Percentiles rank a stretch among this genome's conserved stretches.
These are phyloP conservation scores for Trematocara marginatum DNA, from an alignment of 2,113 vertebrate genomes.

Conservation along the genomic window DNA sequence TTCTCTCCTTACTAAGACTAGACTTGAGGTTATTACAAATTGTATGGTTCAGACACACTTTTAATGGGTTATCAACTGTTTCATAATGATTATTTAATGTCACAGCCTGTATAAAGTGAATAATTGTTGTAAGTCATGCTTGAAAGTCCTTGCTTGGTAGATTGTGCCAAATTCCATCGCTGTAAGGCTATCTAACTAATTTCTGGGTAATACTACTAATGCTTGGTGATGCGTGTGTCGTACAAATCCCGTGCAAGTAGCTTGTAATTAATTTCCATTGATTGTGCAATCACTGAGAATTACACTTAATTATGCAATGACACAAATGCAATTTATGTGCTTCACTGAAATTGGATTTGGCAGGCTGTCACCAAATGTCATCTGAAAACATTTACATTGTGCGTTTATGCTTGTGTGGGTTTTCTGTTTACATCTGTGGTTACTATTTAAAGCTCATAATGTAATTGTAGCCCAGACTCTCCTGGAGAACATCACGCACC, in stretches of 20 bases:
- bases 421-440: not conserved
- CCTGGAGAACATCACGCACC: not conserved
- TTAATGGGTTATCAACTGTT: not conserved
- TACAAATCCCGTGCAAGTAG: not conserved
- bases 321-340: not conserved
- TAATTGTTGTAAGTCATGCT: not conserved
- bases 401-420: not conserved
- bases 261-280: constrained; percentile 26
- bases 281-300: constrained; percentile 18
- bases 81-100: not conserved
- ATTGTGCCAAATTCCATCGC: not conserved
- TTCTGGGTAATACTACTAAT: not conserved
- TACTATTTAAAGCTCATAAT: not conserved
- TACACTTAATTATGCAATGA: constrained; percentile 19
- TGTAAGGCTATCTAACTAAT: not conserved
- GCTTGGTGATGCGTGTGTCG: not conserved
- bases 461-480: not conserved
- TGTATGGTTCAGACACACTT: not conserved
- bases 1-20: not conserved
- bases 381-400: not conserved
- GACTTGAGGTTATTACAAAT: not conserved
- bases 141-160: not conserved
- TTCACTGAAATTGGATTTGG: constrained; percentile 32
- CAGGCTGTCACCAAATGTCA: not conserved
- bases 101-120: not conserved